A percentile compares a stretch with the other conserved stretches of the same genome.
These are phyloP conservation scores for Urosaurus nigricauda DNA, from an alignment of 2,797 vertebrate genomes.

Conservation along the genomic window DNA sequence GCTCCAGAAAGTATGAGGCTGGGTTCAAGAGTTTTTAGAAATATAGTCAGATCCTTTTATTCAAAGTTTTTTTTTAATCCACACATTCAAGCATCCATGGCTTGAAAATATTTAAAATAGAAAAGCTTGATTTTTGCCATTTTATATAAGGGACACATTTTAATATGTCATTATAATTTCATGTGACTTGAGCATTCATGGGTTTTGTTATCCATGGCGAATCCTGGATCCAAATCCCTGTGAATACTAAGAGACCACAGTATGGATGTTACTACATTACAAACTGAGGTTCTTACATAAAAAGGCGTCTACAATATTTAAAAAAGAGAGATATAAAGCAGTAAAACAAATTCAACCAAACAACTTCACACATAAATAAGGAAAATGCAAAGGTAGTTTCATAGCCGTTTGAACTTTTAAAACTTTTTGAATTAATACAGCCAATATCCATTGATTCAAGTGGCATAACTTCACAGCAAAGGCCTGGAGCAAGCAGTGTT, in stretches of 20 bases:
- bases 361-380: background rate
- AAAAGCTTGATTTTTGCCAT: too few relatives aligned
- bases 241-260: too few relatives aligned
- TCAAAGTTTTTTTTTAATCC: too few relatives aligned
- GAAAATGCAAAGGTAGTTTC: constrained; percentile 1
- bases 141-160: too few relatives aligned
- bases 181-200: too few relatives aligned
- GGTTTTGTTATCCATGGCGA: too few relatives aligned
- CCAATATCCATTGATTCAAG: constrained; percentile 16
- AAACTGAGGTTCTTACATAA: background rate
- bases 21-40: background rate
- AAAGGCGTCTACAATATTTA: background rate
- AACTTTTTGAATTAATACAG: constrained; percentile 12
- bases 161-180: too few relatives aligned
- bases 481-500: constrained; percentile 11
- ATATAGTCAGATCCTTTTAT: too few relatives aligned
- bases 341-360: background rate
- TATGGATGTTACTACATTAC: background rate
- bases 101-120: too few relatives aligned
- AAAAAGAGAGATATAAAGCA: background rate
- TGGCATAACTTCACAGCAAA: background rate
- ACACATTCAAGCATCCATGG: too few relatives aligned
- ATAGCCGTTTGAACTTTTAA: constrained; percentile 1
- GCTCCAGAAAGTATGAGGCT: background rate
- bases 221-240: too few relatives aligned